These are phyloP conservation scores for Tachysurus fulvidraco DNA, from an alignment of 2,113 vertebrate genomes.

Conservation along the genomic window DNA sequence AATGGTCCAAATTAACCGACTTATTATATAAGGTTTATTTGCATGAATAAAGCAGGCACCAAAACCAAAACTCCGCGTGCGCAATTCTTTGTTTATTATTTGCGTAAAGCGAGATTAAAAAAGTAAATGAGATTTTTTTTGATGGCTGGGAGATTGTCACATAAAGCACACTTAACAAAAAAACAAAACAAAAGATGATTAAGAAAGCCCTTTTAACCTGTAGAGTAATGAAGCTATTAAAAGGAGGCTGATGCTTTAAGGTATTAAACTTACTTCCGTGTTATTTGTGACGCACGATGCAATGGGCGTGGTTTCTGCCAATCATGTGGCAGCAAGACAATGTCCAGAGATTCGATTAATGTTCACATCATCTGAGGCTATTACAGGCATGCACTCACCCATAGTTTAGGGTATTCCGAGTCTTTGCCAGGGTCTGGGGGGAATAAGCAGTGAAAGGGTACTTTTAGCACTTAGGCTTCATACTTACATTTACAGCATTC, in stretches of 20 bases:
- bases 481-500: too few relatives aligned
- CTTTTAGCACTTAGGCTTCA: too few relatives aligned
- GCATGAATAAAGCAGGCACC: neutral
- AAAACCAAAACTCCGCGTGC: neutral
- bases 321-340: too few relatives aligned
- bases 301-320: neutral
- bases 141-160: neutral
- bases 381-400: too few relatives aligned
- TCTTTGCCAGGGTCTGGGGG: too few relatives aligned
- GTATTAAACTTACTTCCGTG: constrained; percentile 59
- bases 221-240: neutral
- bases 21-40: neutral
- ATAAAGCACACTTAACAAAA: neutral
- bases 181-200: neutral
- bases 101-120: too few relatives aligned
- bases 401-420: neutral
- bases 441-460: too few relatives aligned
- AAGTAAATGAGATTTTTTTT: neutral
- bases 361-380: too few relatives aligned
- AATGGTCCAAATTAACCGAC: neutral
- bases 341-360: too few relatives aligned
- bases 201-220: neutral
- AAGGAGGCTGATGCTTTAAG: neutral
- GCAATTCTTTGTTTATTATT: neutral
- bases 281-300: constrained; percentile 63